Percentiles rank a stretch among this genome's conserved stretches.
These are phyloP conservation scores for Drosophila bipectinata DNA, from an alignment of 1,140 invertebrate species.

Conservation along the genomic window DNA sequence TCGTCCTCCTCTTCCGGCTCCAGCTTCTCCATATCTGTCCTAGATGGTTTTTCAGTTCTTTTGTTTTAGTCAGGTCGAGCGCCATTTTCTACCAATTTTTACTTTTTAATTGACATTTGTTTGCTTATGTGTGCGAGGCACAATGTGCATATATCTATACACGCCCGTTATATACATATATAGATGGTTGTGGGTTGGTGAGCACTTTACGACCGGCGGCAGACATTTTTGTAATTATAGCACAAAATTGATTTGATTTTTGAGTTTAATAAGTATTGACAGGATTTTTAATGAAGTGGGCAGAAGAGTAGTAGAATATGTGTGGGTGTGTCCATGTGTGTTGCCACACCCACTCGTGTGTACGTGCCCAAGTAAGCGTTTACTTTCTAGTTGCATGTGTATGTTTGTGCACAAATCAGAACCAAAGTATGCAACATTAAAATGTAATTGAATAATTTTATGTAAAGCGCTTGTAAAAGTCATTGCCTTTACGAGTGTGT, in stretches of 20 bases:
- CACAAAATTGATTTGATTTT: conserved; percentile 80
- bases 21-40: conserved; percentile 17
- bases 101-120: conserved; percentile 81
- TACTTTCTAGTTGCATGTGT: background rate
- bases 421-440: conserved; percentile 49
- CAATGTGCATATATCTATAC: background rate
- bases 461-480: conserved; percentile 36
- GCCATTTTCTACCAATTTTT: conserved; percentile 79
- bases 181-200: conserved; percentile 22
- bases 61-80: conserved; percentile 72
- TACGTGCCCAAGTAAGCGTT: conserved; percentile 32
- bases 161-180: background rate
- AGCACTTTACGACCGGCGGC: conserved; percentile 73
- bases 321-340: conserved; percentile 5
- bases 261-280: conserved; percentile 81
- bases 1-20: background rate
- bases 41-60: conserved; percentile 38
- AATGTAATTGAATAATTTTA: conserved; percentile 62
- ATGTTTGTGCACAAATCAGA: conserved; percentile 23
- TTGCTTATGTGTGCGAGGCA: conserved; percentile 35
- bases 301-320: conserved; percentile 2
- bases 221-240: conserved; percentile 81
- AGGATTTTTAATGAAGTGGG: conserved; percentile 76
- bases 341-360: conserved; percentile 13
- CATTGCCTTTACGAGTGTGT: conserved; percentile 11